Evolutionary conservation across 1,140 invertebrate species (phyloP).

Genomic region (Rhopalosiphum padi): DNA sequence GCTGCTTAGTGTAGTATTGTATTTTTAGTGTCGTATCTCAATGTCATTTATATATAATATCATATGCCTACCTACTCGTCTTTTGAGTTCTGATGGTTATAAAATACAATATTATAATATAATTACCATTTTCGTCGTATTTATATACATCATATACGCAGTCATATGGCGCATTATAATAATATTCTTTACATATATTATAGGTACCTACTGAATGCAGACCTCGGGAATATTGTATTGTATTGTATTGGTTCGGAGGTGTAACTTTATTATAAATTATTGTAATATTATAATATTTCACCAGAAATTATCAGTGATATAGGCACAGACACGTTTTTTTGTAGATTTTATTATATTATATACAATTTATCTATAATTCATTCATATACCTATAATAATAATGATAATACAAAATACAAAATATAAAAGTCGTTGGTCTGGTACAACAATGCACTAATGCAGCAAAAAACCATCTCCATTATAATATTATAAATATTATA

Average conservation of each 20-base stretch:
- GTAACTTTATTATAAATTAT: not conserved
- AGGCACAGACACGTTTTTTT: not conserved
- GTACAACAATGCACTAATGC: no score
- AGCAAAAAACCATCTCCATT: not conserved
- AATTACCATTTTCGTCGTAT: not conserved
- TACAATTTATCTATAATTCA: not conserved
- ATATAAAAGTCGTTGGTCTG: not conserved
- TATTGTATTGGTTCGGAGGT: not conserved
- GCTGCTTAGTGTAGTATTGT: no score
- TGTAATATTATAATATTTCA: not conserved
- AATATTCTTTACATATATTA: not conserved
- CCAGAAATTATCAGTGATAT: not conserved
- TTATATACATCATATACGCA: no score
- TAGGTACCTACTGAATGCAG: not conserved
- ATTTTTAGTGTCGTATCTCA: no score
- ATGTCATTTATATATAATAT: no score
- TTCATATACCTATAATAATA: not conserved
- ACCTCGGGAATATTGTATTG: not conserved
- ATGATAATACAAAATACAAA: not conserved
- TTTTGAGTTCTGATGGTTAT: no score
- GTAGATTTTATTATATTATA: not conserved
- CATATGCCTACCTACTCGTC: no score
- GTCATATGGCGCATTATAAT: not conserved
- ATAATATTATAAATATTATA: not conserved
- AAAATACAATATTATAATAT: not conserved